Evolutionary conservation across 1,140 invertebrate species (phyloP).

Genomic region (Gryon sp.): DNA sequence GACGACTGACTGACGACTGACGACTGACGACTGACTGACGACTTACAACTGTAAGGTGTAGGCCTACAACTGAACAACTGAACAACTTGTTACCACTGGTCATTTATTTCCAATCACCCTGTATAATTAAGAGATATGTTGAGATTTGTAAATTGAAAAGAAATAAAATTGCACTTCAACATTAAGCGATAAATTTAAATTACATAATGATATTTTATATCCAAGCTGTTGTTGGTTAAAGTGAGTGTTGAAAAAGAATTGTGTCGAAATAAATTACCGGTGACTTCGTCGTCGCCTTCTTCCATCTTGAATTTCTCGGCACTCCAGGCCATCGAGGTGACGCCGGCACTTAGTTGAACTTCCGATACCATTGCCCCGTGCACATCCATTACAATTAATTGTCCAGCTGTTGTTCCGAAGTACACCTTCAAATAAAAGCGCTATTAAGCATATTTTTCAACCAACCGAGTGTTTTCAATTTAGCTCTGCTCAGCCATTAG

Average conservation of each 20-base stretch:
- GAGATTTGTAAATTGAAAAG: too few species aligned
- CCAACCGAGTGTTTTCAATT: slow-evolving; percentile 1
- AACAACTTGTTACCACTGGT: too few species aligned
- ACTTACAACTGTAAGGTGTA: too few species aligned
- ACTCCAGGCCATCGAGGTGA: slow-evolving; percentile 96
- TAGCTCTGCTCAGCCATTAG: too few species aligned
- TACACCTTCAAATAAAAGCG: slow-evolving; percentile 84
- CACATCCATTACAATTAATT: slow-evolving; percentile 97
- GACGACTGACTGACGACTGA: too few species aligned
- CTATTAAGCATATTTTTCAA: slow-evolving; percentile 31
- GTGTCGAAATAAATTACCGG: slow-evolving; percentile 59
- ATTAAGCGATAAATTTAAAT: too few species aligned
- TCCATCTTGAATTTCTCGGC: slow-evolving; percentile 99
- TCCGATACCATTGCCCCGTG: slow-evolving; percentile 96
- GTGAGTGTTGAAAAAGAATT: background rate
- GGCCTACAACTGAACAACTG: too few species aligned
- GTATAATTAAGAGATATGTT: too few species aligned
- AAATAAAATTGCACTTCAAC: too few species aligned
- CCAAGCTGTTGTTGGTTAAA: too few species aligned
- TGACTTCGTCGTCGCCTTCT: slow-evolving; percentile 88
- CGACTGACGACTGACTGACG: too few species aligned
- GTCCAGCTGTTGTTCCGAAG: slow-evolving; percentile 95
- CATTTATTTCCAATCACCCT: too few species aligned
- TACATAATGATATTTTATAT: background rate
- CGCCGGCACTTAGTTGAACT: slow-evolving; percentile 91